phyloP scores from a whole-genome alignment of 2,113 vertebrate genomes.

The Psittacara wagleri region DNA sequence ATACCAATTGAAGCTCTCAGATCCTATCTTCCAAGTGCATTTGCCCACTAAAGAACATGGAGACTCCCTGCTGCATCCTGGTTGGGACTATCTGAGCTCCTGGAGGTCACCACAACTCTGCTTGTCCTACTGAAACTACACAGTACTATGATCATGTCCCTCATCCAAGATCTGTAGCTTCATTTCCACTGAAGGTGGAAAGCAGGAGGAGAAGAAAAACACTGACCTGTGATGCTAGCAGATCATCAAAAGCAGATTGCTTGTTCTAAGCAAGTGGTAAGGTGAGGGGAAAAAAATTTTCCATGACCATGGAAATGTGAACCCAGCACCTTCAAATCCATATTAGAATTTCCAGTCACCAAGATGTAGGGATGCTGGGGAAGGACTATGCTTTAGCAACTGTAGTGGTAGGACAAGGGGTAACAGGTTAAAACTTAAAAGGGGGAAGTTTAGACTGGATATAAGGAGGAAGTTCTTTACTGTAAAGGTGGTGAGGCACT shows the following conservation, averaged over 20 bases:
- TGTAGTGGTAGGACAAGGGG: too few species aligned
- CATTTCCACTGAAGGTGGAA: neutral
- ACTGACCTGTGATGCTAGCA: neutral
- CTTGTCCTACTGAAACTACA: neutral
- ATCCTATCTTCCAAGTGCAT: neutral
- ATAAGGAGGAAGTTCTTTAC: too few species aligned
- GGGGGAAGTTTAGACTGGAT: too few species aligned
- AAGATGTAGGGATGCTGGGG: neutral
- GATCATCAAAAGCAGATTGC: neutral
- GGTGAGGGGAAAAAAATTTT: accelerated
- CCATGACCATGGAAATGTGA: neutral
- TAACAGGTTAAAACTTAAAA: too few species aligned
- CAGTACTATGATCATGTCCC: neutral
- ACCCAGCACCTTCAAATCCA: neutral
- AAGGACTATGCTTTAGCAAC: too few species aligned
- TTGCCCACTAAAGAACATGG: neutral
- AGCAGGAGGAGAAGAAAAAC: neutral
- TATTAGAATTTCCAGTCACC: neutral
- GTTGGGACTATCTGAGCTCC: neutral
- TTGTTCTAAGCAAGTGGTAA: neutral
- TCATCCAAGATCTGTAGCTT: neutral
- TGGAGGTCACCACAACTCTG: neutral
- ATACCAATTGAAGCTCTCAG: neutral
- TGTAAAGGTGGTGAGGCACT: too few species aligned
- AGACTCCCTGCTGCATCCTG: neutral